Evolutionary conservation across 2,888 invertebrate genomes (phyloP).

Genomic region (Netelia inedita): DNA sequence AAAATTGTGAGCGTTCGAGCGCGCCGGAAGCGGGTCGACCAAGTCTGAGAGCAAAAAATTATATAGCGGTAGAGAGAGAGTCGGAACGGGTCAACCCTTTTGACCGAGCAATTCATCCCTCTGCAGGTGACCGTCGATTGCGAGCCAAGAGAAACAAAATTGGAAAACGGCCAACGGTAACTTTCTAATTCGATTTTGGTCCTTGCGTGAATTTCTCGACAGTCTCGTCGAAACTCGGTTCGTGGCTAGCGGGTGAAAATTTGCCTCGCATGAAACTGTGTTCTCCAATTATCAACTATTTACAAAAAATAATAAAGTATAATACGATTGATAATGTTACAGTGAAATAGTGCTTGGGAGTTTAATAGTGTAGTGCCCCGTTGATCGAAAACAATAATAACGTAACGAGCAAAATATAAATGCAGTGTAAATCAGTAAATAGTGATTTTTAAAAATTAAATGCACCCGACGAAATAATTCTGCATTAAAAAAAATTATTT

Average conservation of each 20-base stretch:
- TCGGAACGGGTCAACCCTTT: conserved; percentile 67
- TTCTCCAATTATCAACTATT: not conserved
- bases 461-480: too few relatives aligned
- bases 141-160: conserved; percentile 61
- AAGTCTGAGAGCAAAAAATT: conserved; percentile 56
- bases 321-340: too few relatives aligned
- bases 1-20: conserved; percentile 51
- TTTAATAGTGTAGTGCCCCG: too few relatives aligned
- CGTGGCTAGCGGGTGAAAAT: conserved; percentile 35
- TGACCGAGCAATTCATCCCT: conserved; percentile 56
- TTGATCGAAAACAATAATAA: too few relatives aligned
- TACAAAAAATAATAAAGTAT: not conserved
- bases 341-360: too few relatives aligned
- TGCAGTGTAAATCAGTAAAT: too few relatives aligned
- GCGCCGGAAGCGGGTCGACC: conserved; percentile 44
- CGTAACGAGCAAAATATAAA: too few relatives aligned
- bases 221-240: conserved; percentile 58
- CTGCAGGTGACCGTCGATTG: conserved; percentile 22
- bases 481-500: too few relatives aligned
- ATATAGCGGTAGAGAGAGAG: conserved; percentile 48
- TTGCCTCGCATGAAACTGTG: not conserved
- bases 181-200: conserved; percentile 72
- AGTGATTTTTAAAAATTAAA: too few relatives aligned
- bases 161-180: conserved; percentile 64
- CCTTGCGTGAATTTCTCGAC: conserved; percentile 37